phyloP scores from a whole-genome alignment of 2,888 invertebrate genomes.

The Cylindroiulus punctatus region DNA sequence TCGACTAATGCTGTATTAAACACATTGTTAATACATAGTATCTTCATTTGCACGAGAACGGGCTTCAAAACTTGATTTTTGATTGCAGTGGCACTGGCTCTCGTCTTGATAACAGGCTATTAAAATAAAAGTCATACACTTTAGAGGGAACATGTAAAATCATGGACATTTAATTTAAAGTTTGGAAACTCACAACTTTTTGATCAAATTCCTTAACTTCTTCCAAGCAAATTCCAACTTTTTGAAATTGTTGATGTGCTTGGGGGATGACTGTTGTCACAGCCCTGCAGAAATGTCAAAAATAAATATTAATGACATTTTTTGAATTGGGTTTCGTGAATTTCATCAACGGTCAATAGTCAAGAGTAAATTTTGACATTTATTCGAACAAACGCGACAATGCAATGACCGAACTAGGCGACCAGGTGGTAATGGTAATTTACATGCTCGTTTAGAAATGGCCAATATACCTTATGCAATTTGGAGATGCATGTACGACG shows the following conservation, averaged over 20 bases:
- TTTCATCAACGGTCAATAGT: too few relatives aligned
- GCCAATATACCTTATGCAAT: too few relatives aligned
- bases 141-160: background rate
- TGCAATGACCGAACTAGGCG: too few relatives aligned
- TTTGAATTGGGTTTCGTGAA: background rate
- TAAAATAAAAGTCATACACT: background rate
- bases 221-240: constrained; percentile 57
- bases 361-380: too few relatives aligned
- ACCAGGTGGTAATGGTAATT: too few relatives aligned
- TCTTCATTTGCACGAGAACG: constrained; percentile 64
- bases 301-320: background rate
- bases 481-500: too few relatives aligned
- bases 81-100: constrained; percentile 60
- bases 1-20: constrained; percentile 53
- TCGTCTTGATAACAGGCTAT: constrained; percentile 58
- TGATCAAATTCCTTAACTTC: constrained; percentile 59
- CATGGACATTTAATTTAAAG: too few relatives aligned
- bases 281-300: constrained; percentile 26
- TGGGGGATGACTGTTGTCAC: constrained; percentile 49
- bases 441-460: too few relatives aligned
- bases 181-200: constrained; percentile 37
- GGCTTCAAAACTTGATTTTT: constrained; percentile 61
- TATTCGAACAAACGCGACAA: too few relatives aligned
- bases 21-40: constrained; percentile 60
- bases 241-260: background rate